Base-by-base conservation (phyloP, 2,888 invertebrate genomes). In the Liopterus haemorrhoidalis region DNA sequence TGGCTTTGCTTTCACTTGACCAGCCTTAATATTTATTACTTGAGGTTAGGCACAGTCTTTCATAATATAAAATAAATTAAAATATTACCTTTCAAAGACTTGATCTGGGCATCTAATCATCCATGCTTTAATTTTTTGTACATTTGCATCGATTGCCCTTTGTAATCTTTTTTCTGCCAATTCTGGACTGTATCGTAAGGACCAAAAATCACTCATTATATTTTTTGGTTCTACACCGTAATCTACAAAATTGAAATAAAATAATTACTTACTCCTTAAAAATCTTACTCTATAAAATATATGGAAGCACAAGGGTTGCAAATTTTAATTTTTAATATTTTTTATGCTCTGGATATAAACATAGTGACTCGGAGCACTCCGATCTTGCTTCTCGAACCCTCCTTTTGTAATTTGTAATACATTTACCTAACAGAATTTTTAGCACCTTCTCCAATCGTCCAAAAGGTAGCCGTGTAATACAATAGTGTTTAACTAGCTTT, bases 91-190 rank as follows among this genome's bases (percentile, higher is more conserved):
- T 48, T 64, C 52, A 47, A 70, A 63, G 36, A 62, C 58, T 41
- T 59, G 54, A 16, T 53, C 49, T 32, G 61, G 56, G 24, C 67
- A 65, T 28, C 71, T 58, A 19, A 72, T 60, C 69, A 72, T 70
- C 73, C 73, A 73, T 2, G 71, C 68, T 55, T 70, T 72, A n/a
- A 70, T 50, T 12, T 51, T 57, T 5, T 57, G 57, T 18, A 68
- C 51, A 35, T 69, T 63, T 40, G 63, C 54, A 22, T 60, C 46
- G 50, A 61, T 60, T 12, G 64, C 63, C 27, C 55, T 51, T 16
- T 61, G 36, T 22, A 72, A 55, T 49, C 69, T 60, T 20, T 60
- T 52, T 41, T 52, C 50, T 18, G 71, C 61, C 8, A 54, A 49
- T 21, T 56, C 36, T 11, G 57, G 41, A 22, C 57, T 66, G 48